A percentile compares a stretch with the other conserved stretches of the same genome.
phyloP scores from a whole-genome alignment of 2,797 vertebrate genomes.

The Acestrorhynchus altus region DNA sequence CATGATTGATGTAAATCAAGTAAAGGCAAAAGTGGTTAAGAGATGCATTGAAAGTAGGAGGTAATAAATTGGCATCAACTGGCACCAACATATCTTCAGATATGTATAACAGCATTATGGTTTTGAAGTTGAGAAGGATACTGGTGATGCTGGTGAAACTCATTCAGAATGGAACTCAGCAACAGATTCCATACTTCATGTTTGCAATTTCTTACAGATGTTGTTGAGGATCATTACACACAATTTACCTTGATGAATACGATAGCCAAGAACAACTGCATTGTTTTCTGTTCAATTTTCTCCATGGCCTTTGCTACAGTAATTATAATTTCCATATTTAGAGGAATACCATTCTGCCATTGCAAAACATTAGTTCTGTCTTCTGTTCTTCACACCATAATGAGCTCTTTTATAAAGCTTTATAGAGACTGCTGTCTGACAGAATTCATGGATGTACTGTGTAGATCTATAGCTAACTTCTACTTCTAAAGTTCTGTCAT shows the following conservation, averaged over 20 bases:
- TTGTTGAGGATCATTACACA: conserved; percentile 18
- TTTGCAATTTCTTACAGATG: conserved; percentile 39
- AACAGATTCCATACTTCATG: conserved; percentile 5
- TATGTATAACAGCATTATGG: background rate
- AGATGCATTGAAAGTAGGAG: too few relatives aligned
- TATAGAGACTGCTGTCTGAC: background rate
- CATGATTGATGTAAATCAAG: too few relatives aligned
- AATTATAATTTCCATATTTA: conserved; percentile 32
- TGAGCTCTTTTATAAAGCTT: background rate
- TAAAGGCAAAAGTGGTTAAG: too few relatives aligned
- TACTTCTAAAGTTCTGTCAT: background rate
- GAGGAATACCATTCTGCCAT: conserved; percentile 29
- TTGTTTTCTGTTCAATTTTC: conserved; percentile 18
- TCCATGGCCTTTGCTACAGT: background rate
- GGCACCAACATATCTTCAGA: background rate
- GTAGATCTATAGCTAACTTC: background rate
- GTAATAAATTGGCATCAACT: too few relatives aligned
- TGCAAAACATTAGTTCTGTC: background rate
- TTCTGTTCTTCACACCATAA: background rate
- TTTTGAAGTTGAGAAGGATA: background rate
- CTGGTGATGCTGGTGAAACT: background rate
- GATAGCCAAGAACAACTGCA: conserved; percentile 31
- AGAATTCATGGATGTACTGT: background rate
- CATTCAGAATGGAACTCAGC: background rate
- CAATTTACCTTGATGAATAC: conserved; percentile 15